A percentile compares a stretch with the other conserved stretches of the same genome.
Conservation (phyloP, 2,888 invertebrate species). For the Phymatocera aterrima region DNA sequence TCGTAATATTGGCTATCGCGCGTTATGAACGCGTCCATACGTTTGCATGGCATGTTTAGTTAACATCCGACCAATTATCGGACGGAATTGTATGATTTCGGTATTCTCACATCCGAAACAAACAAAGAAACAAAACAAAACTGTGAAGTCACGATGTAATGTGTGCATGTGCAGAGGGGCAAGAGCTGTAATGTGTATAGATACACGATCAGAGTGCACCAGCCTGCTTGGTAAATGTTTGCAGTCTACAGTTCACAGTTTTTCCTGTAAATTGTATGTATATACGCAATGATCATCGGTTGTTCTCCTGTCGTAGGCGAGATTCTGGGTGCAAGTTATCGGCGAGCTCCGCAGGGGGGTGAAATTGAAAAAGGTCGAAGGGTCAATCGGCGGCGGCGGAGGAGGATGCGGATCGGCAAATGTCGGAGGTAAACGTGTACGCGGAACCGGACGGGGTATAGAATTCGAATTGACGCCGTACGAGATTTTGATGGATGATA, state of each 20-base stretch:
- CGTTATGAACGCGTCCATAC: not conserved
- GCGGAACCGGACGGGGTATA: constrained; percentile 80
- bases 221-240: too few species aligned
- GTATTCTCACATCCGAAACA: too few species aligned
- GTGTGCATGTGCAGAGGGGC: too few species aligned
- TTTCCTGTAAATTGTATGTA: too few species aligned
- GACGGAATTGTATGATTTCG: too few species aligned
- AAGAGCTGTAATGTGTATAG: too few species aligned
- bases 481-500: constrained; percentile 97
- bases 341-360: constrained; percentile 94
- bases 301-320: constrained; percentile 81
- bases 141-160: too few species aligned
- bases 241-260: too few species aligned
- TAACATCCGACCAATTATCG: not conserved
- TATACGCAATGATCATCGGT: too few species aligned
- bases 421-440: constrained; percentile 47
- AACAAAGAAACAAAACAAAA: too few species aligned
- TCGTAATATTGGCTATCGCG: not conserved
- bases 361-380: constrained; percentile 88
- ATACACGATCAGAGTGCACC: too few species aligned
- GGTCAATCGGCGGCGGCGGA: constrained; percentile 62
- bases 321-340: constrained; percentile 97
- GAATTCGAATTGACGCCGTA: constrained; percentile 97
- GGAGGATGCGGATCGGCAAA: constrained; percentile 54
- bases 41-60: not conserved